Evolutionary conservation across 2,888 invertebrate genomes (phyloP).

Genomic region (Punctoribates punctum): DNA sequence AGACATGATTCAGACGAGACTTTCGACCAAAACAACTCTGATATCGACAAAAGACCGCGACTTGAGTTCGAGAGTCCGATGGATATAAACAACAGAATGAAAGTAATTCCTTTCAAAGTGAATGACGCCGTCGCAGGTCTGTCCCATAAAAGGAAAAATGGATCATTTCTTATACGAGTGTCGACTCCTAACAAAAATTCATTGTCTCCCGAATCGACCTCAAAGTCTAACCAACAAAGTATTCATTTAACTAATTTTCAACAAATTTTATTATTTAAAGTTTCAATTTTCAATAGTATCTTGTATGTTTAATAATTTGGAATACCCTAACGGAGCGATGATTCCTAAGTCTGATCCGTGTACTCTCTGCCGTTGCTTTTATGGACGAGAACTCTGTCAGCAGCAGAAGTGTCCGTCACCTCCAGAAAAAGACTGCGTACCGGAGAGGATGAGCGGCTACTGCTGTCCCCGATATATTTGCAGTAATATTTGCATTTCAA

Average conservation of each 20-base stretch:
- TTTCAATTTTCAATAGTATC: background rate
- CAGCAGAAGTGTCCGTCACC: slow-evolving; percentile 56
- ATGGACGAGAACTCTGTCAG: slow-evolving; percentile 61
- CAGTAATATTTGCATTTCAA: slow-evolving; percentile 16
- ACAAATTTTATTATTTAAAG: too few species aligned
- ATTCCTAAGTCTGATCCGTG: slow-evolving; percentile 59
- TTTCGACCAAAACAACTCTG: background rate
- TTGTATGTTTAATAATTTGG: slow-evolving; percentile 35
- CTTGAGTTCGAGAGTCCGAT: background rate
- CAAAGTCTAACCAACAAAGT: slow-evolving; percentile 28
- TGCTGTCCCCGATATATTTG: slow-evolving; percentile 71
- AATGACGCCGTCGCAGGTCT: slow-evolving; percentile 25
- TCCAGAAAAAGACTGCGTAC: slow-evolving; percentile 63
- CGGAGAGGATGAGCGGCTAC: slow-evolving; percentile 66
- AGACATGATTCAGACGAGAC: slow-evolving; percentile 13
- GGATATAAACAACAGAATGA: slow-evolving; percentile 18
- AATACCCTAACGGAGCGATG: slow-evolving; percentile 58
- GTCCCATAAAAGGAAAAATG: background rate
- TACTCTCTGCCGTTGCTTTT: slow-evolving; percentile 61
- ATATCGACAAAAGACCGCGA: slow-evolving; percentile 16
- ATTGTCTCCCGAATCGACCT: background rate
- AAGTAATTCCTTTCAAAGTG: slow-evolving; percentile 28
- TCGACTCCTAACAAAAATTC: background rate
- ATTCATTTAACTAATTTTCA: background rate
- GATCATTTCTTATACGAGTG: slow-evolving; percentile 6